These are phyloP conservation scores for Simalia tracyae DNA, from an alignment of 2,797 vertebrate genomes.

Conservation along the genomic window DNA sequence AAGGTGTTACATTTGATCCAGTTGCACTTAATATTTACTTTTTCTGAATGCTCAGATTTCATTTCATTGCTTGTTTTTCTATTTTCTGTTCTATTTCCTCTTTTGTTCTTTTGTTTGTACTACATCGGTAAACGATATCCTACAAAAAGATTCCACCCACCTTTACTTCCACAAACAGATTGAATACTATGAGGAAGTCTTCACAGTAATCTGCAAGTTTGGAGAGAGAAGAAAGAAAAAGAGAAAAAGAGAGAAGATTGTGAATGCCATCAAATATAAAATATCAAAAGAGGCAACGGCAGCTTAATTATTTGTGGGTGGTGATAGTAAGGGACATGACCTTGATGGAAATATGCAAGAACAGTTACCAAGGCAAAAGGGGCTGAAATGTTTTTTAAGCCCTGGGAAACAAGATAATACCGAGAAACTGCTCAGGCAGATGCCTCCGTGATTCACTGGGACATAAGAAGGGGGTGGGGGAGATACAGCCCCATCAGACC, in stretches of 20 bases:
- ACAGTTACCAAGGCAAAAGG: too few species aligned
- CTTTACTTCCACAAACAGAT: constrained; percentile 26
- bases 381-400: too few species aligned
- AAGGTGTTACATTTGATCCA: neutral
- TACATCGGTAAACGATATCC: neutral
- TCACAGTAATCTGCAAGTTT: neutral
- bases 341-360: neutral
- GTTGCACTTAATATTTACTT: neutral
- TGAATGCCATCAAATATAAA: neutral
- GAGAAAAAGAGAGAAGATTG: neutral
- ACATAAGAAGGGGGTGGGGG: too few species aligned
- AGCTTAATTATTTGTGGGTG: neutral
- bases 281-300: neutral
- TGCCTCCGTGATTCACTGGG: too few species aligned
- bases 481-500: too few species aligned
- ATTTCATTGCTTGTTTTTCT: neutral
- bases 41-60: neutral
- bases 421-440: too few species aligned
- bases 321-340: too few species aligned
- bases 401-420: too few species aligned
- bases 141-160: constrained; percentile 13
- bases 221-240: neutral
- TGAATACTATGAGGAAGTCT: neutral
- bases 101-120: constrained; percentile 3
- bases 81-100: neutral